Evolutionary conservation across 53 echinoderm and acorn worm species (phyloP), one percentile per base, ranked within the genome.

Genomic region (Paracentrotus lividus): DNA sequence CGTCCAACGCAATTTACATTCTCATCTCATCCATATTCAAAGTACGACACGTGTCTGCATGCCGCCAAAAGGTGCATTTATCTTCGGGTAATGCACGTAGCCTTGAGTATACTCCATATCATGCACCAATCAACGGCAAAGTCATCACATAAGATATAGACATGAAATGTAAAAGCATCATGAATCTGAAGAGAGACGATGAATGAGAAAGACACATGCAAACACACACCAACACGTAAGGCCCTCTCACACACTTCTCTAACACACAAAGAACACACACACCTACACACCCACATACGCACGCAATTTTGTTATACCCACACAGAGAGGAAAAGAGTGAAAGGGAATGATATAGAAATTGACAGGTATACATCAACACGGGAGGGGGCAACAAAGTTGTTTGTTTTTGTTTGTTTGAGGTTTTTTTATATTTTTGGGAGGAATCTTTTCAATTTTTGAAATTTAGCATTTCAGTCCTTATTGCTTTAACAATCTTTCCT

Each of bases 11-110:
- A 72, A 72, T 72, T 7, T 72, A 72, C 40, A 40, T 40, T 38
- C 72, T 40, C 38, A 38, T 72, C 72, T 72, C 72, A 72, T 72
- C 40, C 72, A 72, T 72, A 72, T 72, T 72, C 72, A 40, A 72
- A 6, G 16, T 40, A 20, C 36, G 38, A 72, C 29, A 38, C 72
- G 38, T 38, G 13, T 72, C 72, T 7, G 18, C 40, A 36, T 72
- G 72, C 21, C 72, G 5, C 40, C 40, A 40, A 9, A 72, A 36
- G 72, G 38, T 72, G 40, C 72, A 40, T 72, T 72, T 72, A 20
- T 32, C 72, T 72, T 72, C 40, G 36, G 18, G 36, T 72, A 40
- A 72, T 38, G 40, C 12, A 1, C 36, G 40, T 72, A 40, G 40
- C 72, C 72, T 16, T 5, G 18, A 4, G n/a, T n/a, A n/a, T n/a